phyloP scores from a whole-genome alignment of 1,140 invertebrate genomes.

The Cheumatopsyche charites region DNA sequence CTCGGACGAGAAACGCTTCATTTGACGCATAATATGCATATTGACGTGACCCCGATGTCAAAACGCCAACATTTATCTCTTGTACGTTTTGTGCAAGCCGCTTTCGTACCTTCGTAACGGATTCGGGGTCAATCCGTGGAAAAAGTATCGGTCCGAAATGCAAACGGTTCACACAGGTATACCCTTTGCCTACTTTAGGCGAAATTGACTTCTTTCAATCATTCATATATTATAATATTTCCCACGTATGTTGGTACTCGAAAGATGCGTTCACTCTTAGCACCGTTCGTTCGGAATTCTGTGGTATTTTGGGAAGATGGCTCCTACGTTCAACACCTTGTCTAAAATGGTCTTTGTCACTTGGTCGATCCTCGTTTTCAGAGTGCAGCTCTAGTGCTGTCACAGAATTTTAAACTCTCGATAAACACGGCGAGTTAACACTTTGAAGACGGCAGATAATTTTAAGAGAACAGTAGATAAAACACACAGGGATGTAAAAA shows the following conservation, averaged over 20 bases:
- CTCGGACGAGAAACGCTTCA: neutral
- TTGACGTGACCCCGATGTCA: constrained; percentile 27
- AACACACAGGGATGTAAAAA: too few species aligned
- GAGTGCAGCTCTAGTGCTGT: too few species aligned
- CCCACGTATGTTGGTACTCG: too few species aligned
- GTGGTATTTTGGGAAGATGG: too few species aligned
- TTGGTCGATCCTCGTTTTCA: too few species aligned
- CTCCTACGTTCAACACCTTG: too few species aligned
- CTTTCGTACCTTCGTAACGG: neutral
- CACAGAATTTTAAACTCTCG: neutral
- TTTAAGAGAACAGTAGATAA: neutral
- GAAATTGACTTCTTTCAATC: constrained; percentile 6
- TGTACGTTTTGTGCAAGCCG: neutral
- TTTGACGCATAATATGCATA: constrained; percentile 23
- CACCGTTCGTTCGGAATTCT: neutral
- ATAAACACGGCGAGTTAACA: neutral
- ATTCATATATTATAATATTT: neutral
- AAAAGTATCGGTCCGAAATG: neutral
- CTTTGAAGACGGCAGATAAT: too few species aligned
- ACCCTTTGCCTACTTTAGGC: constrained; percentile 8
- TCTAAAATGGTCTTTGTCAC: too few species aligned
- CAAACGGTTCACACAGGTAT: neutral
- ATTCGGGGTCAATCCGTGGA: constrained; percentile 13
- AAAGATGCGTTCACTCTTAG: neutral
- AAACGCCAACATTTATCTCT: constrained; percentile 12